Evolutionary conservation across 2,888 invertebrate species (phyloP).

Genomic region (Pemphredon lugubris): DNA sequence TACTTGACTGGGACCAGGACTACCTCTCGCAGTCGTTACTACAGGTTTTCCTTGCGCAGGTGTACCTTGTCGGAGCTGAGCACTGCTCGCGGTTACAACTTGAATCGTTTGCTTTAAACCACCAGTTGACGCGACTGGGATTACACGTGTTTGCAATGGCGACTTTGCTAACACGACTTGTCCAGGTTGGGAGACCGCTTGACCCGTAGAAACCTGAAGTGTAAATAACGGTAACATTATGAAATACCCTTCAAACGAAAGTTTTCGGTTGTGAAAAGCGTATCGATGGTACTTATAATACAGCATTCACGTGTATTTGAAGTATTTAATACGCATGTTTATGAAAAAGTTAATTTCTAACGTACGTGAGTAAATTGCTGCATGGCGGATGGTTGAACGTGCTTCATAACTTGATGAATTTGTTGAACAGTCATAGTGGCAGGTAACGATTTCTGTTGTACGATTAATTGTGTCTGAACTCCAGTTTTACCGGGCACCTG

Average conservation of each 20-base stretch:
- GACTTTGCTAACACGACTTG: slow-evolving; percentile 85
- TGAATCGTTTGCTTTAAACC: slow-evolving; percentile 85
- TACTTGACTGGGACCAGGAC: slow-evolving; percentile 83
- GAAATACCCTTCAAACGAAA: too few relatives aligned
- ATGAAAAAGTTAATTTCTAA: slow-evolving; percentile 26
- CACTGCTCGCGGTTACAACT: slow-evolving; percentile 79
- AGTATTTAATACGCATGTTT: too few relatives aligned
- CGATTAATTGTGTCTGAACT: slow-evolving; percentile 87
- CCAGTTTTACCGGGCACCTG: slow-evolving; percentile 82
- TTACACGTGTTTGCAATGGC: slow-evolving; percentile 84
- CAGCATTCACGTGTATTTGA: too few relatives aligned
- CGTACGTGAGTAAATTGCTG: slow-evolving; percentile 80
- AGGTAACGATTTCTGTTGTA: slow-evolving; percentile 85
- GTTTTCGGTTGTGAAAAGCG: too few relatives aligned
- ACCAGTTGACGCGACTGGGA: slow-evolving; percentile 84
- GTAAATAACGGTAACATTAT: background rate
- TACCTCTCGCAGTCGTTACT: slow-evolving; percentile 82
- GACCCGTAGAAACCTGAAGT: slow-evolving; percentile 78
- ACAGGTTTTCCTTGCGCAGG: slow-evolving; percentile 76
- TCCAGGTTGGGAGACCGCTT: slow-evolving; percentile 82
- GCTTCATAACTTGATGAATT: slow-evolving; percentile 88
- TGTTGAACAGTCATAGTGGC: slow-evolving; percentile 88
- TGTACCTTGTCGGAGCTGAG: slow-evolving; percentile 80
- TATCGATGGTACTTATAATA: too few relatives aligned
- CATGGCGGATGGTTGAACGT: slow-evolving; percentile 81